Percentiles rank a stretch among this genome's conserved stretches.
phyloP scores from a whole-genome alignment of 2,797 vertebrate genomes.

The Diplodus sargus region DNA sequence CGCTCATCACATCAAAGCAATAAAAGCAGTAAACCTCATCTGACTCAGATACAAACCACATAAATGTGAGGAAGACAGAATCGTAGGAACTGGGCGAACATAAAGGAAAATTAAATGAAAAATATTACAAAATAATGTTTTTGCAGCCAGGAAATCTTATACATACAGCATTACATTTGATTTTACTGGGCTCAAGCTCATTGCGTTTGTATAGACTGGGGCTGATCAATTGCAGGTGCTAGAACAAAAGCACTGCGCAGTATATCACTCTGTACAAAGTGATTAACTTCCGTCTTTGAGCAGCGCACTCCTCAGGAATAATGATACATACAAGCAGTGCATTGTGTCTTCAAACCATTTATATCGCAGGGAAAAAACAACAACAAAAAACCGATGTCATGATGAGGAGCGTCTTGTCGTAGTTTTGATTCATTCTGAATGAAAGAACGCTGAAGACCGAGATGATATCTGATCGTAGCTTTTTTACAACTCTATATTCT shows the following conservation, averaged over 20 bases:
- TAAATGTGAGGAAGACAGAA: slow-evolving; percentile 36
- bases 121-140: slow-evolving; percentile 20
- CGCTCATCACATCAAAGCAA: slow-evolving; percentile 59
- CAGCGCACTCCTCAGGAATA: slow-evolving; percentile 10
- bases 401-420: neutral
- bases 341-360: neutral
- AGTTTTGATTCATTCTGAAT: slow-evolving; percentile 10
- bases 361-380: neutral
- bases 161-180: neutral
- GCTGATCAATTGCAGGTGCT: slow-evolving; percentile 45
- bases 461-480: slow-evolving; percentile 24
- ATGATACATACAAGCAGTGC: neutral
- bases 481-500: slow-evolving; percentile 19
- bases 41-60: slow-evolving; percentile 37
- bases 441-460: slow-evolving; percentile 13
- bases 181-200: slow-evolving; percentile 5
- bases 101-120: neutral
- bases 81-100: neutral
- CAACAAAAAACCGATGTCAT: neutral
- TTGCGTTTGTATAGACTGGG: slow-evolving; percentile 19
- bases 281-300: slow-evolving; percentile 40
- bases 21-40: slow-evolving; percentile 46
- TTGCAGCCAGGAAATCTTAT: slow-evolving; percentile 11
- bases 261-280: slow-evolving; percentile 38
- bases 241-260: slow-evolving; percentile 18